A percentile compares a stretch with the other conserved stretches of the same genome.
These are phyloP conservation scores for Monoplex corrugatus DNA, from an alignment of 2,888 invertebrate species.

Conservation along the genomic window DNA sequence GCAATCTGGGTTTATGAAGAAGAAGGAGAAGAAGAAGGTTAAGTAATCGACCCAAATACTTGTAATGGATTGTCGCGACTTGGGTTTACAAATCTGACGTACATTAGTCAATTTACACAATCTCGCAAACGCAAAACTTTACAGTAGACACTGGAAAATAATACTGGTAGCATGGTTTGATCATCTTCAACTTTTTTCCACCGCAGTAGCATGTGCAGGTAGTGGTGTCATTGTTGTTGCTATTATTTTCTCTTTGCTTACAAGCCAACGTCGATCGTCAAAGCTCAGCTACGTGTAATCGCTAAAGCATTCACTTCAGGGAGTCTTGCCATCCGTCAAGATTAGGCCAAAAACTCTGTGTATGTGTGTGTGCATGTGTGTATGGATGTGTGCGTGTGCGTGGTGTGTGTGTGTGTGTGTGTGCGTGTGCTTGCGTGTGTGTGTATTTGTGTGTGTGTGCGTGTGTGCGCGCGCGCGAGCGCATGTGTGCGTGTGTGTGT, in stretches of 20 bases:
- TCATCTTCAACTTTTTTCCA: no score
- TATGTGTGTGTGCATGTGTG: neutral
- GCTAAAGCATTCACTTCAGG: slow-evolving; percentile 7
- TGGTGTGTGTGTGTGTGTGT: slow-evolving; percentile 2
- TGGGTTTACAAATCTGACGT: no score
- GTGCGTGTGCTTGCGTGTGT: neutral
- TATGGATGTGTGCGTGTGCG: neutral
- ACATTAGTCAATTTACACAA: no score
- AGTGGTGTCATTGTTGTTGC: neutral
- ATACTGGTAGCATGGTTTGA: no score
- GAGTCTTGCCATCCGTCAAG: neutral
- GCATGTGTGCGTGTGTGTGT: neutral
- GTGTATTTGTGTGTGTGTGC: neutral
- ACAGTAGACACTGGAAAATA: no score
- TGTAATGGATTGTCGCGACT: no score
- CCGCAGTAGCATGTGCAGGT: no score
- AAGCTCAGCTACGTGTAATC: neutral
- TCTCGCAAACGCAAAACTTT: no score
- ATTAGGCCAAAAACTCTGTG: neutral
- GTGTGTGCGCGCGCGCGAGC: neutral
- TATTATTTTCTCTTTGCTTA: neutral
- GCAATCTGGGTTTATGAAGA: no score
- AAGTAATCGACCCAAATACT: no score
- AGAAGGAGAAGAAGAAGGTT: no score
- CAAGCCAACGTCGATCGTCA: no score